Percentiles rank a stretch among this genome's conserved stretches.
phyloP scores from a whole-genome alignment of 2,888 invertebrate genomes.

The Horisme vitalbata region DNA sequence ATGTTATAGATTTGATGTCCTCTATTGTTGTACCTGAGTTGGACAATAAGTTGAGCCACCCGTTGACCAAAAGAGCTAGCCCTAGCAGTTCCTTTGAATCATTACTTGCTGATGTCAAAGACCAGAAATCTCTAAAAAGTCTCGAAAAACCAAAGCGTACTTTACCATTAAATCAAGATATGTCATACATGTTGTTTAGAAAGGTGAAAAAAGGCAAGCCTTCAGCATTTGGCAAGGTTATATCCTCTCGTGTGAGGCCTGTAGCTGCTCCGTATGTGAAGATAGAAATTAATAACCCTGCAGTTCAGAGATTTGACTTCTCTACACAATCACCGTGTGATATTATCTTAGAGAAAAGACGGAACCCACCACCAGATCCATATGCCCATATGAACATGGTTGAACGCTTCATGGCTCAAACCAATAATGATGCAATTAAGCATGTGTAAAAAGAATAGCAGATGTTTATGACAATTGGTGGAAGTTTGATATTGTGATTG shows the following conservation, averaged over 20 bases:
- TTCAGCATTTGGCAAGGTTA: slow-evolving; percentile 65
- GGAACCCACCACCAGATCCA: slow-evolving; percentile 38
- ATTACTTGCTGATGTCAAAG: slow-evolving; percentile 38
- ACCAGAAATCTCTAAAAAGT: background rate
- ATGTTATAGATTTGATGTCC: slow-evolving; percentile 61
- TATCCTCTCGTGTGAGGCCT: slow-evolving; percentile 51
- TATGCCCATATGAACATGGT: slow-evolving; percentile 31
- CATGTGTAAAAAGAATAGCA: background rate
- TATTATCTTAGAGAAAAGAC: slow-evolving; percentile 52
- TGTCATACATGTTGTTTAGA: slow-evolving; percentile 57
- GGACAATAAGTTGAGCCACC: slow-evolving; percentile 22
- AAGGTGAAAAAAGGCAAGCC: slow-evolving; percentile 52
- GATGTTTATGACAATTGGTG: no score
- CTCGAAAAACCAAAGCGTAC: slow-evolving; percentile 16
- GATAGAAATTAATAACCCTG: slow-evolving; percentile 36
- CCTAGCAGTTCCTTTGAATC: slow-evolving; percentile 57
- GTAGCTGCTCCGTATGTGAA: slow-evolving; percentile 60
- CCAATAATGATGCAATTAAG: slow-evolving; percentile 3
- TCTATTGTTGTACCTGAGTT: slow-evolving; percentile 49
- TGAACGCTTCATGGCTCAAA: slow-evolving; percentile 30
- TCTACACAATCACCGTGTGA: slow-evolving; percentile 66
- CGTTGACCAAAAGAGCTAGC: slow-evolving; percentile 24
- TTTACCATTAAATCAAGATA: slow-evolving; percentile 41
- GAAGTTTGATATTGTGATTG: no score
- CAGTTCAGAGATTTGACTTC: slow-evolving; percentile 59